Evolutionary conservation across 1,140 invertebrate species (phyloP).

Genomic region (Caenorhabditis brenneri): DNA sequence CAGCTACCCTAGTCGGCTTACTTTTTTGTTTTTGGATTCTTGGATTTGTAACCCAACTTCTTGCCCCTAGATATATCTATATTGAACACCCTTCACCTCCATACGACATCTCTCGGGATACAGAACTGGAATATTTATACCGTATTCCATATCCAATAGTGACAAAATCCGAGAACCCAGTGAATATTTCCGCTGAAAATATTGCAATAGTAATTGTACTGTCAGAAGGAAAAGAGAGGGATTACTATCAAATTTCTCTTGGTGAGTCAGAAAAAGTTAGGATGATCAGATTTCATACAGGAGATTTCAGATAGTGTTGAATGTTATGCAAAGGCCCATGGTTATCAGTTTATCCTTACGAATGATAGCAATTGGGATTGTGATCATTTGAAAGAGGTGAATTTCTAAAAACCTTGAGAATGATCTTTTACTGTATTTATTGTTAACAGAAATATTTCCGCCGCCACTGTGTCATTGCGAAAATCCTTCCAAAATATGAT

Average conservation of each 20-base stretch:
- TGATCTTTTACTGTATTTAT: not conserved
- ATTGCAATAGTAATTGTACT: not conserved
- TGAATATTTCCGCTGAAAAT: not conserved
- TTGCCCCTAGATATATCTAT: too few species aligned
- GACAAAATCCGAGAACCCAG: not conserved
- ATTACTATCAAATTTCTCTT: not conserved
- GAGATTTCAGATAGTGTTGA: conserved; percentile 6
- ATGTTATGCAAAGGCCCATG: conserved; percentile 32
- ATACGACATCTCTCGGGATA: too few species aligned
- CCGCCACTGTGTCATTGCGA: conserved; percentile 1
- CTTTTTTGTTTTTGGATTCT: too few species aligned
- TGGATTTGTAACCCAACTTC: too few species aligned
- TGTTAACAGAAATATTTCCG: conserved; percentile 34
- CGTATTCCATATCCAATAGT: not conserved
- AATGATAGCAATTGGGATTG: not conserved
- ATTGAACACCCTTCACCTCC: too few species aligned
- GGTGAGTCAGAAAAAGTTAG: not conserved
- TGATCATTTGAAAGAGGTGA: conserved; percentile 3
- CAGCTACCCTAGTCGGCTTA: too few species aligned
- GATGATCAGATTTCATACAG: not conserved
- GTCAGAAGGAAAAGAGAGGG: not conserved
- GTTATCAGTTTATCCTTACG: conserved; percentile 17
- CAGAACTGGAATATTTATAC: not conserved
- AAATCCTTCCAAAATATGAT: not conserved
- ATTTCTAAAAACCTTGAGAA: not conserved